Conservation (phyloP, 1,140 invertebrate genomes). For the Lepidurus couesii region DNA sequence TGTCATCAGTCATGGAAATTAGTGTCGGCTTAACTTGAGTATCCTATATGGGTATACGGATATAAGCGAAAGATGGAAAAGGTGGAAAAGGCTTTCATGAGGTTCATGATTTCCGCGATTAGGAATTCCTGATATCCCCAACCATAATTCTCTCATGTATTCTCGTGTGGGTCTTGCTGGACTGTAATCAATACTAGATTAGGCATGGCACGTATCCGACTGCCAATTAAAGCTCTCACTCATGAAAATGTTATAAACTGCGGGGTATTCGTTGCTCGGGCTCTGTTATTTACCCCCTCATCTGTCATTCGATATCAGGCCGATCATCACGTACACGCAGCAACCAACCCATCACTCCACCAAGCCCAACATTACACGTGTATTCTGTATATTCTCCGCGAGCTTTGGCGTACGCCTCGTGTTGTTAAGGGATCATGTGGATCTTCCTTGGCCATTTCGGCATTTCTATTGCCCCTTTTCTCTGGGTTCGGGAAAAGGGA, state of each 20-base stretch:
- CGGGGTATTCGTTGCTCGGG: not conserved
- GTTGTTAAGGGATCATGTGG: not conserved
- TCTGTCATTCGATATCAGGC: not conserved
- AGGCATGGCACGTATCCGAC: not conserved
- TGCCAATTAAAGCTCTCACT: not conserved
- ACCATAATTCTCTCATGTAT: too few relatives aligned
- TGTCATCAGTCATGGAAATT: too few relatives aligned
- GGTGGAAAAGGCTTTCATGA: too few relatives aligned
- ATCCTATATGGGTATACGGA: too few relatives aligned
- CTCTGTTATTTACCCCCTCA: not conserved
- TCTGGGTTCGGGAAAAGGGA: not conserved
- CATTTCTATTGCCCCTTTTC: not conserved
- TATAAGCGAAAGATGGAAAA: too few relatives aligned
- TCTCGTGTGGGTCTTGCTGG: not conserved
- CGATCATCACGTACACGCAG: not conserved
- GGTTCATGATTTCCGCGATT: too few relatives aligned
- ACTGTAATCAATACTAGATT: not conserved
- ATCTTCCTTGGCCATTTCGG: not conserved
- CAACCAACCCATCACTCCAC: not conserved
- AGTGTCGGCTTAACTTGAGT: too few relatives aligned
- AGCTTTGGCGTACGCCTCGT: not conserved
- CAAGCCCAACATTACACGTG: not conserved
- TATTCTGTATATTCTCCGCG: not conserved
- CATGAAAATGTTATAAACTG: not conserved
- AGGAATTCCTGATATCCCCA: too few relatives aligned